Base-by-base conservation (phyloP, 2,797 vertebrate species). In the Trichosurus vulpecula region DNA sequence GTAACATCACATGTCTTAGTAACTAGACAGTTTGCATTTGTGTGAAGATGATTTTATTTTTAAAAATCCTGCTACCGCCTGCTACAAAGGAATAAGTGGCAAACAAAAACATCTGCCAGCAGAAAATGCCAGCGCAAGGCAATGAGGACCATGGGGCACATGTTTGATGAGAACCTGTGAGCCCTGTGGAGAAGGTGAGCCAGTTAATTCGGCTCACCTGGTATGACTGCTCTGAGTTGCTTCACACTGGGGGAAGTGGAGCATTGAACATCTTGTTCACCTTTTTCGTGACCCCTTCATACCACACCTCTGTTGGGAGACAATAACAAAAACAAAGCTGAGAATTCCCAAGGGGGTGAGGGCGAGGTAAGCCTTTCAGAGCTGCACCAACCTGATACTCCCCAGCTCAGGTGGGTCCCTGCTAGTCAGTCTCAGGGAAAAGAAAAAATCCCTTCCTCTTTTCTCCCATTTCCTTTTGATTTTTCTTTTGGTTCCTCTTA, bases 331-430 rank as follows among this genome's bases (percentile, higher is more conserved):
- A 98, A 97, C 97, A 98, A 96, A 94, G 52, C 96, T 66, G 98
- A 99, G 98, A 98, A 99, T 99, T 99, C 98, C 98, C 98, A 98
- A 98, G 98, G 98, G 98, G 98, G 96, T 97, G 98, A 98, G 98
- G 96, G 98, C 98, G 96, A 93, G 97, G 97, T 98, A 98, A 98
- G 98, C 98, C 98, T 97, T 98, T 98, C 97, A 98, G 97, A 99
- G 98, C 97, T 93, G 93, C 96, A 98, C 98, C 98, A 97, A 98
- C 98, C 96, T 87, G 98, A 98, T 98, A 98, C 98, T 98, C 97
- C 11, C 1, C 97, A 98, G 94, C 74, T 92, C 94, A 97, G 98
- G 98, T 98, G 98, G 98, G 98, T 98, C 98, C 94, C 97, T 96
- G 96, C 95, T 94, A 97, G 96, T 97, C 97, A 97, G 96, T 97